Conservation (phyloP, 2,113 vertebrate species). For the Dasyprocta punctata region DNA sequence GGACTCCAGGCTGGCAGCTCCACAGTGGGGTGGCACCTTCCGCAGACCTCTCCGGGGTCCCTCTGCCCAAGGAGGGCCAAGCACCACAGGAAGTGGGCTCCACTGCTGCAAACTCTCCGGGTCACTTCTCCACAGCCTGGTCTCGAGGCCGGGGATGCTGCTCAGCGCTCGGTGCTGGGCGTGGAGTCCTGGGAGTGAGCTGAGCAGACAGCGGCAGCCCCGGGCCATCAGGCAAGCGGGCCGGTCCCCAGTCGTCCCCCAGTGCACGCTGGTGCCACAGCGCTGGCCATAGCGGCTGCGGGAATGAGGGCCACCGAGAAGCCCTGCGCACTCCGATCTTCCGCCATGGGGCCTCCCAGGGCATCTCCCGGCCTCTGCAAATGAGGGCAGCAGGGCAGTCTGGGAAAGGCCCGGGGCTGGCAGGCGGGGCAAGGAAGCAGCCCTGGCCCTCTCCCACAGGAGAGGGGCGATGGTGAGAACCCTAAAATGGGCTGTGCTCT, state of each 20-base stretch:
- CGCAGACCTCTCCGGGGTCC: background rate
- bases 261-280: background rate
- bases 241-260: background rate
- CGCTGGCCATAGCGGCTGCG: background rate
- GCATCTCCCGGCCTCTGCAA: background rate
- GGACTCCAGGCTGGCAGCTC: background rate
- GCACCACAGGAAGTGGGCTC: background rate
- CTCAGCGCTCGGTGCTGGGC: background rate
- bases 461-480: background rate
- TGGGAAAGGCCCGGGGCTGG: background rate
- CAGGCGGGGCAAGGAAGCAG: background rate
- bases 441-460: constrained; percentile 11
- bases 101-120: background rate
- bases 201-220: background rate
- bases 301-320: constrained; percentile 1
- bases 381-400: background rate
- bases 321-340: background rate
- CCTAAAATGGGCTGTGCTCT: background rate
- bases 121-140: background rate
- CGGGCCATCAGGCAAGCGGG: no score
- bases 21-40: background rate
- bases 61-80: background rate
- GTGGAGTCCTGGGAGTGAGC: constrained; percentile 44
- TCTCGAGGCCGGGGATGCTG: background rate
- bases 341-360: background rate